A percentile compares a stretch with the other conserved stretches of the same genome.
These are phyloP conservation scores for Myotis planiceps DNA, from an alignment of 2,797 vertebrate species.

Conservation along the genomic window DNA sequence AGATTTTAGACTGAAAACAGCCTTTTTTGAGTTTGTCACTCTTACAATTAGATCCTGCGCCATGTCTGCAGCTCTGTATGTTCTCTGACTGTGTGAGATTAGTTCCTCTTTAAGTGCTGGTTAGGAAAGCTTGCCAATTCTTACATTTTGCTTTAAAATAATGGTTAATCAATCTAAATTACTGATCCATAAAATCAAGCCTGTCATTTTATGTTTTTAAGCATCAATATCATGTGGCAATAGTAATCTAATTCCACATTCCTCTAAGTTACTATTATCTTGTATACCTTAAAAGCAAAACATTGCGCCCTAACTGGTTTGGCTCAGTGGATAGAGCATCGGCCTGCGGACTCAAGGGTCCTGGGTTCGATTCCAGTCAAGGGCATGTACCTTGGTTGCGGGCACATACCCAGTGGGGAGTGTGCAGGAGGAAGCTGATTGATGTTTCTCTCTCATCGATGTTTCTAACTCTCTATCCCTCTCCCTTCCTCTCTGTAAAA, in stretches of 20 bases:
- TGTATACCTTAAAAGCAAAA: background rate
- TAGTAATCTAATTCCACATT: background rate
- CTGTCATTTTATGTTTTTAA: background rate
- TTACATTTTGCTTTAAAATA: background rate
- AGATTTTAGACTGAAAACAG: background rate
- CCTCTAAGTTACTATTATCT: background rate
- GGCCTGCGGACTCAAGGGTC: too few relatives aligned
- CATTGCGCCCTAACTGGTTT: background rate
- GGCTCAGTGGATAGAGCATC: too few relatives aligned
- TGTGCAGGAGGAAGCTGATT: too few relatives aligned
- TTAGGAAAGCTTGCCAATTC: background rate
- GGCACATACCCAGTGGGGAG: too few relatives aligned
- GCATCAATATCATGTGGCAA: background rate
- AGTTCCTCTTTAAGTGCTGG: background rate
- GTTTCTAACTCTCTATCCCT: too few relatives aligned
- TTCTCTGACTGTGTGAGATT: background rate
- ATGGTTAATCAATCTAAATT: background rate
- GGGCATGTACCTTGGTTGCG: too few relatives aligned
- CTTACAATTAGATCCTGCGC: background rate
- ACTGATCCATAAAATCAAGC: background rate
- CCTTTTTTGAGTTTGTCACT: background rate
- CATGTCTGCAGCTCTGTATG: background rate
- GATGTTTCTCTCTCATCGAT: too few relatives aligned
- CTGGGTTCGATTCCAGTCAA: too few relatives aligned
- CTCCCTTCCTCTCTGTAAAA: too few relatives aligned